phyloP scores from a whole-genome alignment of 2,113 vertebrate genomes.

The Hemiscyllium ocellatum region DNA sequence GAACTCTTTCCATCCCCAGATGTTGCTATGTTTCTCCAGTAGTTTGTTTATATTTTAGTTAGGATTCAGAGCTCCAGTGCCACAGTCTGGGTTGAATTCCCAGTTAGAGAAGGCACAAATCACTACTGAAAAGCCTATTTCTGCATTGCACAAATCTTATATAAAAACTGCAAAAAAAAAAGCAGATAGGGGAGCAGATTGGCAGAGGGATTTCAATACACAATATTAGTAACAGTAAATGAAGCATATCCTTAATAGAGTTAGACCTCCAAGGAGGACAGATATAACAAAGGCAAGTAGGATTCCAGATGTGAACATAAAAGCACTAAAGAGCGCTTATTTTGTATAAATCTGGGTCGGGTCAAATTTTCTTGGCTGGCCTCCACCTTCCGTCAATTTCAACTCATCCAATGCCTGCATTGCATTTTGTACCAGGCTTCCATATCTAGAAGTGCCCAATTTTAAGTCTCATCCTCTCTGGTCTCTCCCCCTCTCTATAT shows the following conservation, averaged over 20 bases:
- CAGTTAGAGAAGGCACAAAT: too few species aligned
- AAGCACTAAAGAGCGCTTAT: too few species aligned
- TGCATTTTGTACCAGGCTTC: not conserved
- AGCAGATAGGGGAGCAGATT: not conserved
- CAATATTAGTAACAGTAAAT: not conserved
- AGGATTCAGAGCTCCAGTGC: too few species aligned
- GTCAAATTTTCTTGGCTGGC: not conserved
- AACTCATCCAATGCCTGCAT: not conserved
- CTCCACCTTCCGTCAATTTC: not conserved
- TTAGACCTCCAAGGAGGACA: not conserved
- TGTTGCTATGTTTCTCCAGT: too few species aligned
- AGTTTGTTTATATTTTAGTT: too few species aligned
- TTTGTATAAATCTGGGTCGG: not conserved
- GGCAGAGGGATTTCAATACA: not conserved
- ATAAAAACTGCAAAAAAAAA: not conserved
- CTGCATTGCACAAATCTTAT: too few species aligned
- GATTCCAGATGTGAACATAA: not conserved
- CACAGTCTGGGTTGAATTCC: too few species aligned
- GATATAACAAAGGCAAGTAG: not conserved
- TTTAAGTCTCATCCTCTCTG: not conserved
- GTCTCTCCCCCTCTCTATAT: not conserved
- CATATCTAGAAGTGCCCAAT: not conserved
- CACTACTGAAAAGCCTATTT: too few species aligned
- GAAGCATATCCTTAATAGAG: not conserved
- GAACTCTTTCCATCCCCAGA: too few species aligned